Conservation (phyloP, 2,888 invertebrate species). For the Tetanocera ferruginea region DNA sequence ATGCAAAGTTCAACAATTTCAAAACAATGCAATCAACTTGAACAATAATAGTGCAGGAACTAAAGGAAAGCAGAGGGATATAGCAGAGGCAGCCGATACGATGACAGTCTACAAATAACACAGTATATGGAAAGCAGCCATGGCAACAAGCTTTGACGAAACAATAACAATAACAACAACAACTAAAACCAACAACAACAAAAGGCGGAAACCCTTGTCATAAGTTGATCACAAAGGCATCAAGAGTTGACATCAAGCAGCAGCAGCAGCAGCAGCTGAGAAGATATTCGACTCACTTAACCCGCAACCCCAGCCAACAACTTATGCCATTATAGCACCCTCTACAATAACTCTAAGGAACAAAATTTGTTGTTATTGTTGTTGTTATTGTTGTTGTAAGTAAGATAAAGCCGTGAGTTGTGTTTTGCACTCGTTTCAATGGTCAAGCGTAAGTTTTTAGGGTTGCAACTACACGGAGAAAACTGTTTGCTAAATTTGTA, state of each 20-base stretch:
- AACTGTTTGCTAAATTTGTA: too few species aligned
- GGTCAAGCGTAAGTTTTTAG: constrained; percentile 5
- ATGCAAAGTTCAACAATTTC: constrained; percentile 11
- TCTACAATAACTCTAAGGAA: background rate
- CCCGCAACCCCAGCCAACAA: background rate
- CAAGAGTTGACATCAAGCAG: constrained; percentile 45
- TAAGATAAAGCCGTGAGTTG: background rate
- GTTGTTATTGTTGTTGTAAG: background rate
- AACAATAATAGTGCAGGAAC: constrained; percentile 27
- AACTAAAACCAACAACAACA: constrained; percentile 23
- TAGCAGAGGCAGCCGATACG: background rate
- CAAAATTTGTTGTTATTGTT: background rate
- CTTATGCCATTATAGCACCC: background rate
- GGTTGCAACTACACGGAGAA: too few species aligned
- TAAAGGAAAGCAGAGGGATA: background rate
- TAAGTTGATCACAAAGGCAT: constrained; percentile 40
- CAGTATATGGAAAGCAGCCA: background rate
- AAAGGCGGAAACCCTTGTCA: constrained; percentile 51
- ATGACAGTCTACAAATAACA: background rate
- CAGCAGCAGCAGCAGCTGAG: constrained; percentile 5
- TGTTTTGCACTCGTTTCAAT: background rate
- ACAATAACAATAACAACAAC: constrained; percentile 6
- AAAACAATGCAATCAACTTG: constrained; percentile 38
- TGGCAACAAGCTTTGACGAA: background rate
- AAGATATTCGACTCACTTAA: background rate